A percentile compares a stretch with the other conserved stretches of the same genome.
phyloP scores from a whole-genome alignment of 2,888 invertebrate genomes.

The Syrphus vitripennis region DNA sequence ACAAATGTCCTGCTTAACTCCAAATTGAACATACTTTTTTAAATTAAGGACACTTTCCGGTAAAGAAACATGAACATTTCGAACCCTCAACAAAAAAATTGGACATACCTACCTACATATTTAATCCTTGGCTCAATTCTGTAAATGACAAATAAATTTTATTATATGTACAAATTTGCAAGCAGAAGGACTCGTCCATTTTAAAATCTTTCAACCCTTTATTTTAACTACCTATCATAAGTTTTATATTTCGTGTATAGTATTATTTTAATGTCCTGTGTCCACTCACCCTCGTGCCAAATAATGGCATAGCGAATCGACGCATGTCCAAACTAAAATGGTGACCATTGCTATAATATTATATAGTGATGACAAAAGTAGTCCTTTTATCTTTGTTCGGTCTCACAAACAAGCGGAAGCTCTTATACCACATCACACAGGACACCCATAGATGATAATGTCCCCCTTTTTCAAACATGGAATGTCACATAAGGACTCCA shows the following conservation, averaged over 20 bases:
- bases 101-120: conserved; percentile 71
- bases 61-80: neutral
- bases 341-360: conserved; percentile 44
- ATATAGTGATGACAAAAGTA: neutral
- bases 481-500: conserved; percentile 30
- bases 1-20: neutral
- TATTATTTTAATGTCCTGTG: conserved; percentile 24
- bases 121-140: conserved; percentile 64
- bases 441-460: neutral
- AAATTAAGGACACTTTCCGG: neutral
- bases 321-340: conserved; percentile 67
- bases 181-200: conserved; percentile 61
- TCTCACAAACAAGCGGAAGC: conserved; percentile 37
- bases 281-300: conserved; percentile 47
- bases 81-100: conserved; percentile 12
- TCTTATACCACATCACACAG: neutral
- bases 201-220: conserved; percentile 44
- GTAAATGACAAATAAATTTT: conserved; percentile 79
- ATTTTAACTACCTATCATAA: neutral
- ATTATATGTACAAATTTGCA: conserved; percentile 79
- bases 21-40: neutral
- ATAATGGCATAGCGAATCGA: conserved; percentile 41
- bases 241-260: conserved; percentile 6
- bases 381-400: neutral
- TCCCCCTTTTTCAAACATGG: neutral